phyloP scores from a whole-genome alignment of 2,797 vertebrate species.

The Cryptoprocta ferox region DNA sequence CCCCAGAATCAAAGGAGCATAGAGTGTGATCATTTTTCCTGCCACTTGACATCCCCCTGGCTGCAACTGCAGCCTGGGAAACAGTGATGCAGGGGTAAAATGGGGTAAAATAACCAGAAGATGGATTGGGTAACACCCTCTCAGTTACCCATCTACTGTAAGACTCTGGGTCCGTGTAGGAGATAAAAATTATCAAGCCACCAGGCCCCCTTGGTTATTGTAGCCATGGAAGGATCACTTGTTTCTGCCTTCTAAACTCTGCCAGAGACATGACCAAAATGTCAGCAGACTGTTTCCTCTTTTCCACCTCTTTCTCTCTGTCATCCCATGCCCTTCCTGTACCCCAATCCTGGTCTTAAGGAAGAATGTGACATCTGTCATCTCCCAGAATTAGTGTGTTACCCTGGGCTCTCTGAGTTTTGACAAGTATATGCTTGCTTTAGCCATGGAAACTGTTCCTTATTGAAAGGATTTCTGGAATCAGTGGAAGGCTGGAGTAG shows the following conservation, averaged over 20 bases:
- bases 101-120: neutral
- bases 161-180: neutral
- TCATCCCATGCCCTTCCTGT: neutral
- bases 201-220: neutral
- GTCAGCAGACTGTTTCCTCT: rapidly evolving
- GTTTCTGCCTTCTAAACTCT: neutral
- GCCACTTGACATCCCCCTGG: neutral
- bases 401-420: neutral
- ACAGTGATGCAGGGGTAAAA: no score
- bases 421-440: neutral
- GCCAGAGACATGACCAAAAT: neutral
- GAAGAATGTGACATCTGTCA: neutral
- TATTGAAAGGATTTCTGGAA: neutral
- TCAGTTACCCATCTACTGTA: neutral
- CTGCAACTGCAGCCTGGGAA: neutral
- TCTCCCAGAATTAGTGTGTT: neutral
- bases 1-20: neutral
- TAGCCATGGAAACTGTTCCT: neutral
- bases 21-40: neutral
- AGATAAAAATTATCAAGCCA: neutral
- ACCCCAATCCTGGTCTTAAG: neutral
- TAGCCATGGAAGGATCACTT: neutral
- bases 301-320: neutral
- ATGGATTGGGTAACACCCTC: neutral
- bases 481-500: rapidly evolving